Conservation (phyloP, 2,888 invertebrate genomes). For the Marronus borbonicus region DNA sequence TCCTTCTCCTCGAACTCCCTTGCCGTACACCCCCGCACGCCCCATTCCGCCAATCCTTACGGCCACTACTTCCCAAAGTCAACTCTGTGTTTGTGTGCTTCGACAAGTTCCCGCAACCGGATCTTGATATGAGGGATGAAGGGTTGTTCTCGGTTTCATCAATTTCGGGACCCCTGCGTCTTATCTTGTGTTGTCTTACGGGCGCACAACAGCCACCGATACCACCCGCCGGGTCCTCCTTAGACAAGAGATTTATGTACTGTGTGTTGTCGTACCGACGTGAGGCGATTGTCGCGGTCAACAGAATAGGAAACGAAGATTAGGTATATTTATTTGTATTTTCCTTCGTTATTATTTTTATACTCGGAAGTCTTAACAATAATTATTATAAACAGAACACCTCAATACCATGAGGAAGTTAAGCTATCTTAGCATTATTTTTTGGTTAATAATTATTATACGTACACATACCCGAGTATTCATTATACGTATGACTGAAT, state of each 20-base stretch:
- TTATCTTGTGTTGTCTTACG: constrained; percentile 47
- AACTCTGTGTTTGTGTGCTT: constrained; percentile 66
- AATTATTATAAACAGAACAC: too few species aligned
- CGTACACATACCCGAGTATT: too few species aligned
- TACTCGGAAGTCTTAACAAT: too few species aligned
- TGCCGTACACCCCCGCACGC: not conserved
- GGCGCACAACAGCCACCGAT: not conserved
- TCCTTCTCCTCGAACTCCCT: constrained; percentile 51
- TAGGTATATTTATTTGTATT: not conserved
- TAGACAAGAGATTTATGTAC: constrained; percentile 26
- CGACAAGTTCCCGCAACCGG: constrained; percentile 67
- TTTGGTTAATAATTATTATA: too few species aligned
- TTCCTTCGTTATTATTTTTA: too few species aligned
- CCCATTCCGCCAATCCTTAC: not conserved
- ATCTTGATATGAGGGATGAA: constrained; percentile 68
- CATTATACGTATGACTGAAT: too few species aligned
- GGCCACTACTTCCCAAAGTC: constrained; percentile 60
- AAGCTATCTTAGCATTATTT: too few species aligned
- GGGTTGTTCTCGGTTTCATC: constrained; percentile 67
- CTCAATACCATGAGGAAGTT: too few species aligned
- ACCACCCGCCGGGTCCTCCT: constrained; percentile 15
- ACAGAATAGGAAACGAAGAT: not conserved
- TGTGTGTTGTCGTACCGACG: constrained; percentile 16
- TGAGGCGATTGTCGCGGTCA: constrained; percentile 10
- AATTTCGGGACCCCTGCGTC: constrained; percentile 58